Conservation (phyloP, 2,797 vertebrate genomes). For the Smutsia temminckii region DNA sequence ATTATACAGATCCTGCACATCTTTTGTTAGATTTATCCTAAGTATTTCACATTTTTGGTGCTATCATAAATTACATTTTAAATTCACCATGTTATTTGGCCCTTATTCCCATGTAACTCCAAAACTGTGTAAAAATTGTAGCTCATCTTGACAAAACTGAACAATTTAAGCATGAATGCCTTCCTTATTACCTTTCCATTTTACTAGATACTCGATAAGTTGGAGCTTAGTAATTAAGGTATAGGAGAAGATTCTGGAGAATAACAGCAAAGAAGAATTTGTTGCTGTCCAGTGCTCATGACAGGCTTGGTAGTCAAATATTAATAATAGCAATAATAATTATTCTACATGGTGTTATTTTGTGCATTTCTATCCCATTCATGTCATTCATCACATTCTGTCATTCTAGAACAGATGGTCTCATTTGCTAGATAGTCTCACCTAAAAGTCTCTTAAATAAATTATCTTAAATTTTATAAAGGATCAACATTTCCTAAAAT, state of each 20-base stretch:
- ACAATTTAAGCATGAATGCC: neutral
- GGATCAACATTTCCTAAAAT: neutral
- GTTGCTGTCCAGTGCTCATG: neutral
- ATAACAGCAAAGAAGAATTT: neutral
- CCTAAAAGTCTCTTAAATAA: constrained; percentile 6
- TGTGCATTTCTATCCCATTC: neutral
- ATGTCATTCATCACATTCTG: neutral
- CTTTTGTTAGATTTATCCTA: neutral
- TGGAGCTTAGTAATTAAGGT: neutral
- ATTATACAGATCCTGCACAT: neutral
- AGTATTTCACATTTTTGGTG: neutral
- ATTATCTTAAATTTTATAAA: neutral
- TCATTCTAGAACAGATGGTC: neutral
- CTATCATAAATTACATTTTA: neutral
- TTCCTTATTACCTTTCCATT: neutral
- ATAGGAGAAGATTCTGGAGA: neutral
- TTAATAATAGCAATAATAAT: neutral
- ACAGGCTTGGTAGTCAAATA: neutral
- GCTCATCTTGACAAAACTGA: neutral
- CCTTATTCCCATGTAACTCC: neutral
- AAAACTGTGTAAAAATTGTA: neutral
- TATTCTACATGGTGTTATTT: neutral
- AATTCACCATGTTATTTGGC: neutral
- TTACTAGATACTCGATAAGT: neutral
- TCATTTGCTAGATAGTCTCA: neutral